Percentiles rank a stretch among this genome's conserved stretches.
Evolutionary conservation across 2,888 invertebrate genomes (phyloP).

Genomic region (Ormia ochracea): DNA sequence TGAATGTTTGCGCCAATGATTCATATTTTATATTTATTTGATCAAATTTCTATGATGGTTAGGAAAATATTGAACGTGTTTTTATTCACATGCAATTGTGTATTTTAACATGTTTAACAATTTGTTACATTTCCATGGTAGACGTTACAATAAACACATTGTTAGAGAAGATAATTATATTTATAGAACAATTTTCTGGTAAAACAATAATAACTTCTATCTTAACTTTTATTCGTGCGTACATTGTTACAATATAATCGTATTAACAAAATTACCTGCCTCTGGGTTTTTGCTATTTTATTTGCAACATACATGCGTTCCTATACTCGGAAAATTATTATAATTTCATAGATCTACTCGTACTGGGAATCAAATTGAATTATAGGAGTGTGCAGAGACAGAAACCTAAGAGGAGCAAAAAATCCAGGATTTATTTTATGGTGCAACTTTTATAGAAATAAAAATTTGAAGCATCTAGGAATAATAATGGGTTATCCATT

Average conservation of each 20-base stretch:
- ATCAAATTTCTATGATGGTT: constrained; percentile 14
- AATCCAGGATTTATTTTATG: too few relatives aligned
- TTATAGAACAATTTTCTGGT: constrained; percentile 44
- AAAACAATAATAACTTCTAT: constrained; percentile 43
- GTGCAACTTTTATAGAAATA: too few relatives aligned
- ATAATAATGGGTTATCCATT: too few relatives aligned
- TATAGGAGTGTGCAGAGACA: too few relatives aligned
- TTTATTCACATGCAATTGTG: background rate
- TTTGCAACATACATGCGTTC: background rate
- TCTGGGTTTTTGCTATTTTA: constrained; percentile 1
- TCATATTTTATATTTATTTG: constrained; percentile 57
- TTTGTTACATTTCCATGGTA: constrained; percentile 30
- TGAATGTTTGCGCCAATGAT: constrained; percentile 15
- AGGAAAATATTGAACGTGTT: constrained; percentile 1
- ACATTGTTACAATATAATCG: constrained; percentile 20
- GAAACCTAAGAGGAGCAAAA: too few relatives aligned
- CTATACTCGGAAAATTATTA: background rate
- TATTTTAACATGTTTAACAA: background rate
- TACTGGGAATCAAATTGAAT: background rate
- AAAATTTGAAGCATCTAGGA: too few relatives aligned
- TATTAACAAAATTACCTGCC: constrained; percentile 14
- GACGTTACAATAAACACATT: background rate
- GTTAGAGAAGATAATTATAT: constrained; percentile 1
- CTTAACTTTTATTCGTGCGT: background rate
- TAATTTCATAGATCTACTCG: background rate